Evolutionary conservation across 2,797 vertebrate genomes (phyloP).

Genomic region (Aselliscus stoliczkanus): DNA sequence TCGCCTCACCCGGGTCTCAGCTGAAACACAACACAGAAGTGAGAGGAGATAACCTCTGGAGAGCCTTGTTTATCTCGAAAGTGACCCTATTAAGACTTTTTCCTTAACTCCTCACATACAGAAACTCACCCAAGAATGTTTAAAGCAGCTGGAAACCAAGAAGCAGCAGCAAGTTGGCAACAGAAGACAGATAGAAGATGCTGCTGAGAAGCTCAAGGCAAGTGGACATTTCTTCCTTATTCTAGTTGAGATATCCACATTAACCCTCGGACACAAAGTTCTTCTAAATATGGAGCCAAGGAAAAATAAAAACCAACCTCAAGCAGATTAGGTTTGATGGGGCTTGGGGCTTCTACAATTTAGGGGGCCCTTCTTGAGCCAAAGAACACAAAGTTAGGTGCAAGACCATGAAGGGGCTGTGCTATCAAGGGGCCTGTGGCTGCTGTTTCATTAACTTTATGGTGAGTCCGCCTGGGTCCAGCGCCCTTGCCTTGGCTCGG

Average conservation of each 20-base stretch:
- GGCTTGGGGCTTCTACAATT: not conserved
- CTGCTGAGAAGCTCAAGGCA: conserved; percentile 78
- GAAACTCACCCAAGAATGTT: conserved; percentile 72
- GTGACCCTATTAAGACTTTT: not conserved
- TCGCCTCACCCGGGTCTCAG: not conserved
- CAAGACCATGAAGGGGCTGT: not conserved
- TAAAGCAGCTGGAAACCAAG: conserved; percentile 78
- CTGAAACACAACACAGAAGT: not conserved
- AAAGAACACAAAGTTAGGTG: not conserved
- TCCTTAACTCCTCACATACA: conserved; percentile 11
- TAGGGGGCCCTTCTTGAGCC: not conserved
- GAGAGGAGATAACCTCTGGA: not conserved
- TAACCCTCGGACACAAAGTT: not conserved
- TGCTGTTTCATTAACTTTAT: not conserved
- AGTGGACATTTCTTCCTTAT: not conserved
- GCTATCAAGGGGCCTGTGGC: not conserved
- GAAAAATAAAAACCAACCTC: not conserved
- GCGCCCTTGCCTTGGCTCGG: fast-evolving
- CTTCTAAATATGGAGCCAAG: not conserved
- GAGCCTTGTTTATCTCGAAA: not conserved
- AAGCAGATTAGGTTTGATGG: no score
- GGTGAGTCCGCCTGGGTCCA: no score
- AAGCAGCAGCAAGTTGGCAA: conserved; percentile 76
- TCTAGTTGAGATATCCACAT: no score
- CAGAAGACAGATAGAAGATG: conserved; percentile 72